Percentiles rank a stretch among this genome's conserved stretches.
phyloP scores from a whole-genome alignment of 1,140 invertebrate species.

The Ceratosolen fusciceps region DNA sequence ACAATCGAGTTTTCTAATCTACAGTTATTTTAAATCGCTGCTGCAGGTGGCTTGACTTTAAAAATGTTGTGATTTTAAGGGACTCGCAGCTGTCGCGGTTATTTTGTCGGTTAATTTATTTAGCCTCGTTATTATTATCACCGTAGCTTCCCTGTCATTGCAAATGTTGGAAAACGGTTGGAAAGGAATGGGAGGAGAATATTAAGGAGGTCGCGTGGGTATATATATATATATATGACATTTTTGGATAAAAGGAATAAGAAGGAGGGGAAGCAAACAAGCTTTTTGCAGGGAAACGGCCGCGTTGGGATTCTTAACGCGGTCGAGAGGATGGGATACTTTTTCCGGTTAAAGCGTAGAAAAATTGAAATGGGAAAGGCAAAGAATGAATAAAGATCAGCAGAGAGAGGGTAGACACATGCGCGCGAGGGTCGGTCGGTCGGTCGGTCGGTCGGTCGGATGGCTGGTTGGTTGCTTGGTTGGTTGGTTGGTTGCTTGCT shows the following conservation, averaged over 20 bases:
- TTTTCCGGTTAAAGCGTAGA: constrained; percentile 67
- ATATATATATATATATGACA: not conserved
- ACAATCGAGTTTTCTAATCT: no score
- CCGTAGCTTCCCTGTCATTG: no score
- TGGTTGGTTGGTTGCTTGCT: constrained; percentile 2
- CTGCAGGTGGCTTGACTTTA: no score
- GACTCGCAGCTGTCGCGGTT: no score
- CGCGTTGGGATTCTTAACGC: constrained; percentile 54
- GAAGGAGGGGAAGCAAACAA: not conserved
- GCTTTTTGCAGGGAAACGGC: constrained; percentile 6
- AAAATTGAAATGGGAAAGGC: constrained; percentile 69
- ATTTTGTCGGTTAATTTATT: no score
- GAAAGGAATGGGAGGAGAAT: no score
- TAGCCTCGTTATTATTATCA: no score
- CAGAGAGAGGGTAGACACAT: constrained; percentile 6
- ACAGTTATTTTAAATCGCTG: no score
- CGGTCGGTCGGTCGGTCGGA: not conserved
- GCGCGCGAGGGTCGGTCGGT: constrained; percentile 34
- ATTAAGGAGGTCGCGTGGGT: not conserved
- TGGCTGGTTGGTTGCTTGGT: constrained; percentile 3
- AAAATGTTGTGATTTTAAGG: no score
- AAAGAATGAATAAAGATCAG: constrained; percentile 71
- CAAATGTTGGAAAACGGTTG: no score
- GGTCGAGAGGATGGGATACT: constrained; percentile 49
- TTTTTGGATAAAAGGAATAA: not conserved